Percentiles rank a stretch among this genome's conserved stretches.
Evolutionary conservation across 2,888 invertebrate species (phyloP).

Genomic region (Bembecia ichneumoniformis): DNA sequence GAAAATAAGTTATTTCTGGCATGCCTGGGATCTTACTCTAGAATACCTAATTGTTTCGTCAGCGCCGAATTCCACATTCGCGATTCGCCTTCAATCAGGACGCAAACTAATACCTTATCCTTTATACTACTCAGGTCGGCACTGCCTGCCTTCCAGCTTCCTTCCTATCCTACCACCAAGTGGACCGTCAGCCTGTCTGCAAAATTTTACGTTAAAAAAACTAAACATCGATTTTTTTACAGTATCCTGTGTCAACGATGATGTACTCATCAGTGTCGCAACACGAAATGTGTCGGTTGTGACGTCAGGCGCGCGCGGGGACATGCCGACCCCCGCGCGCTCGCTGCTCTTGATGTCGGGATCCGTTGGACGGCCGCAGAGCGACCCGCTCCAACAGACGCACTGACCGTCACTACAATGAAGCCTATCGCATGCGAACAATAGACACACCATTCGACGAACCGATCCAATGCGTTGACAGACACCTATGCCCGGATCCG

Average conservation of each 20-base stretch:
- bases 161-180: no score
- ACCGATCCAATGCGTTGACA: slow-evolving; percentile 42
- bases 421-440: slow-evolving; percentile 42
- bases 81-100: no score
- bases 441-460: slow-evolving; percentile 43
- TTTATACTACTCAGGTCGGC: no score
- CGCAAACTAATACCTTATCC: no score
- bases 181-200: no score
- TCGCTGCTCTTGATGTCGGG: slow-evolving; percentile 59
- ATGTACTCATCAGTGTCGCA: slow-evolving; percentile 77
- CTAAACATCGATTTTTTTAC: slow-evolving; percentile 19
- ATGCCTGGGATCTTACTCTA: no score
- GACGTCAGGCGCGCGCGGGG: slow-evolving; percentile 72
- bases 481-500: slow-evolving; percentile 31
- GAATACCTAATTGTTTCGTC: no score
- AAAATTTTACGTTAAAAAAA: background rate
- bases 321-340: slow-evolving; percentile 44
- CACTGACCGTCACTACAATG: slow-evolving; percentile 25
- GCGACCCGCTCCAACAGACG: slow-evolving; percentile 31
- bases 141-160: no score
- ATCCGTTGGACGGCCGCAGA: slow-evolving; percentile 40
- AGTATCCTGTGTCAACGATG: slow-evolving; percentile 70
- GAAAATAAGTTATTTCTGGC: no score
- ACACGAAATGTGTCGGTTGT: slow-evolving; percentile 79
- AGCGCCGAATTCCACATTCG: no score